These are phyloP conservation scores for Hylia prasina DNA, from an alignment of 2,113 vertebrate species.

Conservation along the genomic window DNA sequence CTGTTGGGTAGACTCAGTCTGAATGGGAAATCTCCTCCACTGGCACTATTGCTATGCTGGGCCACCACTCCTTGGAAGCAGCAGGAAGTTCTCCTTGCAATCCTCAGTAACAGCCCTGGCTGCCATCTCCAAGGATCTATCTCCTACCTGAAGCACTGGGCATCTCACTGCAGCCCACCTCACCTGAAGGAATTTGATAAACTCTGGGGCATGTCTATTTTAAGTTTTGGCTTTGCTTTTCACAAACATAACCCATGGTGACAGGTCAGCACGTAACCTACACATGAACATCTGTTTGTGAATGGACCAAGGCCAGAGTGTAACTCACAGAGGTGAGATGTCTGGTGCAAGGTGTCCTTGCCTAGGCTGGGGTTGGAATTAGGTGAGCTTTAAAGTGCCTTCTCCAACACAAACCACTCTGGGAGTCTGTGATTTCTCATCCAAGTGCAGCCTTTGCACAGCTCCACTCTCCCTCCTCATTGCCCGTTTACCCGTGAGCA, in stretches of 20 bases:
- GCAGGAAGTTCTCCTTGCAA: neutral
- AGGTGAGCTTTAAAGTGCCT: neutral
- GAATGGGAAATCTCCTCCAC: neutral
- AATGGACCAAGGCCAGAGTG: neutral
- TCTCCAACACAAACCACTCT: neutral
- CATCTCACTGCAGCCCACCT: neutral
- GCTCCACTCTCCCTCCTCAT: neutral
- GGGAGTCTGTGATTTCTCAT: neutral
- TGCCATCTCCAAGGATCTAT: fast-evolving
- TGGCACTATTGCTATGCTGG: neutral
- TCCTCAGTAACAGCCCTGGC: neutral
- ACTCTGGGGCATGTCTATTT: neutral
- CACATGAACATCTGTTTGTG: neutral
- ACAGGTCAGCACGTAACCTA: neutral
- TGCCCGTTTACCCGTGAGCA: neutral
- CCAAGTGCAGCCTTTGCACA: neutral
- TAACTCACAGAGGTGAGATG: neutral
- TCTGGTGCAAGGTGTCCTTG: neutral
- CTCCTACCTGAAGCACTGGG: neutral
- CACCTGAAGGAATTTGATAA: neutral
- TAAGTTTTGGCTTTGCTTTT: neutral
- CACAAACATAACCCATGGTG: neutral
- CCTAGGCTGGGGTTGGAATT: neutral
- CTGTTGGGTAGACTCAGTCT: neutral
- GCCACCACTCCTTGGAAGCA: neutral